These are phyloP conservation scores for Aquatica leii DNA, from an alignment of 2,888 invertebrate species.

Conservation along the genomic window DNA sequence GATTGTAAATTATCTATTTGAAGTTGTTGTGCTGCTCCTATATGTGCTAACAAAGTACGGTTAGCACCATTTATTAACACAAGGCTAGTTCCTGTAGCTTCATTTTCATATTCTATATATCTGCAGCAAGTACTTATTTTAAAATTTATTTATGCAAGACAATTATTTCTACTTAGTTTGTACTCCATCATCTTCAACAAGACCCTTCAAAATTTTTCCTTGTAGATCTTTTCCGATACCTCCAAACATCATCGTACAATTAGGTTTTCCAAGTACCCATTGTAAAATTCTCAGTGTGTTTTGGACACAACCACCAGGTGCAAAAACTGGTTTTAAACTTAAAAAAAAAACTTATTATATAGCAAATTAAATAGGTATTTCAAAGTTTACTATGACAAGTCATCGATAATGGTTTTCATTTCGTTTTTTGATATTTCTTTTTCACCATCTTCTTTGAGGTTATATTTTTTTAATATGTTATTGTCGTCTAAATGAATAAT, in stretches of 20 bases:
- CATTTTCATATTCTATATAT: slow-evolving; percentile 51
- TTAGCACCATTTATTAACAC: slow-evolving; percentile 61
- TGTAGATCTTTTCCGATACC: slow-evolving; percentile 63
- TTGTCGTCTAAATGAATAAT: slow-evolving; percentile 51
- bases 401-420: slow-evolving; percentile 50
- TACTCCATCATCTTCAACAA: slow-evolving; percentile 59
- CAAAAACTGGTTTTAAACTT: slow-evolving; percentile 47
- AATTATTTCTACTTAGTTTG: slow-evolving; percentile 52
- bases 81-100: slow-evolving; percentile 64
- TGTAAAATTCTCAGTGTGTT: slow-evolving; percentile 63
- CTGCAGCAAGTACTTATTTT: no score
- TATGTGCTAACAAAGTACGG: slow-evolving; percentile 64
- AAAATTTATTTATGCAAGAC: no score
- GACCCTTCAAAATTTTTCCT: slow-evolving; percentile 57
- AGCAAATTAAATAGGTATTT: neutral
- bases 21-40: slow-evolving; percentile 65
- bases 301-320: slow-evolving; percentile 62
- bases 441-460: slow-evolving; percentile 56
- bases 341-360: slow-evolving; percentile 28
- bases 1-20: slow-evolving; percentile 52
- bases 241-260: slow-evolving; percentile 60
- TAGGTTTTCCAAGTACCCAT: slow-evolving; percentile 53
- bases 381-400: slow-evolving; percentile 40
- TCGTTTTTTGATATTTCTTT: slow-evolving; percentile 53
- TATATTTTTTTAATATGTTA: slow-evolving; percentile 55